Evolutionary conservation across 2,113 vertebrate species (phyloP).

Genomic region (Oryzias celebensis): DNA sequence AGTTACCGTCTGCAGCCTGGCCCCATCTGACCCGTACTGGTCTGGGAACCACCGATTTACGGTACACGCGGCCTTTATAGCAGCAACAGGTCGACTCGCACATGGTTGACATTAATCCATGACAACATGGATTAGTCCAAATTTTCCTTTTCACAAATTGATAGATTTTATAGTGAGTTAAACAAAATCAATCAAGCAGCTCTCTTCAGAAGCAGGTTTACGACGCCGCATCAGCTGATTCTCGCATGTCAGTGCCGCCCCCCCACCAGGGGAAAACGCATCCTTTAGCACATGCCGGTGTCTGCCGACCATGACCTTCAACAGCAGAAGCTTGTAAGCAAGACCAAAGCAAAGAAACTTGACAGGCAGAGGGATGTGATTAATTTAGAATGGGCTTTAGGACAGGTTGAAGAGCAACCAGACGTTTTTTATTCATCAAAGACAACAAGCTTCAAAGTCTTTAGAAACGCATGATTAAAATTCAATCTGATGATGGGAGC

Average conservation of each 20-base stretch:
- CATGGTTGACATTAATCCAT: not conserved
- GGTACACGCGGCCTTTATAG: not conserved
- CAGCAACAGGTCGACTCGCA: not conserved
- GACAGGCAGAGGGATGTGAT: constrained; percentile 1
- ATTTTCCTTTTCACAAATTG: constrained; percentile 21
- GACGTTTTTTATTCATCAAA: constrained; percentile 40
- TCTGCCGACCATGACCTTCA: no score
- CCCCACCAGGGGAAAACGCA: no score
- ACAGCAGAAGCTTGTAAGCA: constrained; percentile 8
- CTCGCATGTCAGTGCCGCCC: no score
- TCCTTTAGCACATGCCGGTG: no score
- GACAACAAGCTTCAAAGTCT: constrained; percentile 16
- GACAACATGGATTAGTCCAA: constrained; percentile 12
- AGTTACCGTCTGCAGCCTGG: no score
- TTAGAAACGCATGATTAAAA: constrained; percentile 14
- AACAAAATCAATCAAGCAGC: constrained; percentile 25
- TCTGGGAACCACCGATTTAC: not conserved
- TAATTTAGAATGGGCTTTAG: constrained; percentile 43
- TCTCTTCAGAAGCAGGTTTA: constrained; percentile 13
- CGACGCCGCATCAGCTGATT: no score
- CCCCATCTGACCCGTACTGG: not conserved
- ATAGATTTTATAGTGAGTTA: constrained; percentile 29
- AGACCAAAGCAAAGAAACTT: constrained; percentile 6
- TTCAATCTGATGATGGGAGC: not conserved
- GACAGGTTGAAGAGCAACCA: constrained; percentile 38